Conservation (phyloP, 2,888 invertebrate species). For the Punctoribates punctum region DNA sequence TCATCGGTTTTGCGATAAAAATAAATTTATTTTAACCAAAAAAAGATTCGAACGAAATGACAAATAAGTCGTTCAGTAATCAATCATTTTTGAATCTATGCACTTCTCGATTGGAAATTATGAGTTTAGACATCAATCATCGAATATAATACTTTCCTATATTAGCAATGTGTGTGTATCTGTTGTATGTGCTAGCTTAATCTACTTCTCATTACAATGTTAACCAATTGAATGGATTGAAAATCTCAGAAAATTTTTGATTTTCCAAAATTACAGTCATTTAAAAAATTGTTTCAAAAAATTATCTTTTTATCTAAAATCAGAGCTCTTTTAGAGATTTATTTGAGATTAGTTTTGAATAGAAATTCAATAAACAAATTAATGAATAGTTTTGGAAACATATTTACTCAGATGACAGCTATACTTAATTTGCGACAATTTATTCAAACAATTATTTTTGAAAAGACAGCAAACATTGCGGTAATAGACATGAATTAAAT, state of each 20-base stretch:
- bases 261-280: neutral
- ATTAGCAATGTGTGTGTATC: too few relatives aligned
- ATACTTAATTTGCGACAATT: neutral
- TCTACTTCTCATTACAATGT: neutral
- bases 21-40: neutral
- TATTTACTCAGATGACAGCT: neutral
- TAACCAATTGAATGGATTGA: neutral
- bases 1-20: slow-evolving; percentile 4
- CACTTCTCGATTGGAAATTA: slow-evolving; percentile 21
- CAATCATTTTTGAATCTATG: slow-evolving; percentile 34
- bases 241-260: neutral
- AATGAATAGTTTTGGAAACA: neutral
- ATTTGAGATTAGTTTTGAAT: too few relatives aligned
- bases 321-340: too few relatives aligned
- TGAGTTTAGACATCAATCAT: slow-evolving; percentile 24
- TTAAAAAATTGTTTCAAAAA: neutral
- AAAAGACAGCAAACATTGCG: neutral
- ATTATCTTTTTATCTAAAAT: too few relatives aligned
- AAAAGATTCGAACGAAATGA: slow-evolving; percentile 30
- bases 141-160: neutral
- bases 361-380: too few relatives aligned
- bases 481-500: neutral
- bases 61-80: slow-evolving; percentile 25
- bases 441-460: neutral
- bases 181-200: neutral